phyloP scores from a whole-genome alignment of 2,113 vertebrate genomes.

The Enhydra lutris region DNA sequence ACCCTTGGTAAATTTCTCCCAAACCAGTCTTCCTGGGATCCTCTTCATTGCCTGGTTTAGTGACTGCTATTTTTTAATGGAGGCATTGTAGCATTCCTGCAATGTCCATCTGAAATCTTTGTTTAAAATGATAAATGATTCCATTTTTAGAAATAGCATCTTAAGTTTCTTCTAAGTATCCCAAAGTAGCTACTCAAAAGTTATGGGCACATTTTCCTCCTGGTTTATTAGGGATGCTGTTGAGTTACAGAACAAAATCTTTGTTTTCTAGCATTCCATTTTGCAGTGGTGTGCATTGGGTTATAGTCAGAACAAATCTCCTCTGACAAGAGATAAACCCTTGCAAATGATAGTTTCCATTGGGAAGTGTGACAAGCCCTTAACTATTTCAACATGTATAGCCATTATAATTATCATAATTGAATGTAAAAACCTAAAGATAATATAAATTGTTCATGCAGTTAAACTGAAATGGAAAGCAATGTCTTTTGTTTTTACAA shows the following conservation, averaged over 20 bases:
- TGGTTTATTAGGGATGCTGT: neutral
- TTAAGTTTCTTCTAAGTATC: conserved; percentile 25
- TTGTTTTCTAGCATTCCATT: neutral
- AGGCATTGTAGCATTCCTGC: neutral
- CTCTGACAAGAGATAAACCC: conserved; percentile 10
- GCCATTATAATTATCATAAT: conserved; percentile 40
- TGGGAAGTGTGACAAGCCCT: conserved; percentile 43
- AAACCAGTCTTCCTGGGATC: neutral
- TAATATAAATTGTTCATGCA: conserved; percentile 59
- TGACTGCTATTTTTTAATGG: accelerated
- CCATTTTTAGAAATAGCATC: neutral
- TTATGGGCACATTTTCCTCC: neutral
- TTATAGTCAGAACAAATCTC: neutral
- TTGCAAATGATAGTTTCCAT: neutral
- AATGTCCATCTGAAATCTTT: neutral
- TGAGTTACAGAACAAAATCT: conserved; percentile 38
- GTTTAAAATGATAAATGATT: neutral
- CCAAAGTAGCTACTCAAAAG: neutral
- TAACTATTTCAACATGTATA: conserved; percentile 38
- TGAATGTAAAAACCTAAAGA: conserved; percentile 58
- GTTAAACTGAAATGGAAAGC: conserved; percentile 65
- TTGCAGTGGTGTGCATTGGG: neutral
- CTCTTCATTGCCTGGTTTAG: neutral
- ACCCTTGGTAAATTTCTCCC: neutral
- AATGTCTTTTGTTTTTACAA: conserved; percentile 68